phyloP scores from a whole-genome alignment of 1,140 invertebrate species.

The Paraescarpia echinospica region DNA sequence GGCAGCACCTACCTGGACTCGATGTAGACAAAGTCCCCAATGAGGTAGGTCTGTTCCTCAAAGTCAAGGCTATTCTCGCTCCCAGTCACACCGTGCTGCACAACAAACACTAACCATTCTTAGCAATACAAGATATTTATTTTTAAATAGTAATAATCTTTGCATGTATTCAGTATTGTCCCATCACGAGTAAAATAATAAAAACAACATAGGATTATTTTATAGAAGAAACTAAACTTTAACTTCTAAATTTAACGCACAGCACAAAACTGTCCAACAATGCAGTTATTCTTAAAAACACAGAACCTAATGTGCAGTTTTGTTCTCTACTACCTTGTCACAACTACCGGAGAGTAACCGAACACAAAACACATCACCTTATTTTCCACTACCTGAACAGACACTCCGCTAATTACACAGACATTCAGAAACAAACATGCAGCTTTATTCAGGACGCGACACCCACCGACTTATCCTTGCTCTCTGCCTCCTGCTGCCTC shows the following conservation, averaged over 20 bases:
- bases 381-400: not conserved
- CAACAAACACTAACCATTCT: not conserved
- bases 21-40: conserved; percentile 90
- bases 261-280: not conserved
- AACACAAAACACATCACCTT: not conserved
- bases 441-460: conserved; percentile 50
- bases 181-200: not conserved
- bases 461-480: conserved; percentile 35
- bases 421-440: not conserved
- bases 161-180: not conserved
- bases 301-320: not conserved
- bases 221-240: not conserved
- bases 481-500: conserved; percentile 33
- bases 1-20: conserved; percentile 63
- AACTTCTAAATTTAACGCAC: not conserved
- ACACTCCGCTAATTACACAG: not conserved
- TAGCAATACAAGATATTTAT: not conserved
- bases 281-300: not conserved
- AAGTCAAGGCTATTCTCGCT: conserved; percentile 63
- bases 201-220: not conserved
- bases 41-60: conserved; percentile 73
- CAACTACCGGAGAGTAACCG: too few species aligned
- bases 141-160: not conserved
- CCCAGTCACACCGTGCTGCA: not conserved
- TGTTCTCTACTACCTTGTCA: not conserved